Percentiles rank a stretch among this genome's conserved stretches.
phyloP scores from a whole-genome alignment of 2,888 invertebrate genomes.

The Unio pictorum region DNA sequence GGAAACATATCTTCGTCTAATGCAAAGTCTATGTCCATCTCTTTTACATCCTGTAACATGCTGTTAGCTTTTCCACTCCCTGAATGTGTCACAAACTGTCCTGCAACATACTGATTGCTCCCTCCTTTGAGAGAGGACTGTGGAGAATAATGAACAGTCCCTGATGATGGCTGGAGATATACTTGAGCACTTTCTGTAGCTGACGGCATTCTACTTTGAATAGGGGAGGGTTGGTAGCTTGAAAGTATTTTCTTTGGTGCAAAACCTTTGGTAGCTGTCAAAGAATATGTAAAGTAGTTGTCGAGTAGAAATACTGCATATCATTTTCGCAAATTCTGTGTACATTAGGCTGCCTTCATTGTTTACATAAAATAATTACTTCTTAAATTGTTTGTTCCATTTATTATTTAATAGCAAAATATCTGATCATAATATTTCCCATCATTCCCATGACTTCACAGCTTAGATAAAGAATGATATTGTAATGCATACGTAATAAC shows the following conservation, averaged over 20 bases:
- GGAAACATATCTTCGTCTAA: constrained; percentile 50
- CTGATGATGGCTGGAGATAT: too few relatives aligned
- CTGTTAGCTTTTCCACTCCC: constrained; percentile 16
- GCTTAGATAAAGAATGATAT: too few relatives aligned
- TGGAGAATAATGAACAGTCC: background rate
- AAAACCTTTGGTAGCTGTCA: constrained; percentile 67
- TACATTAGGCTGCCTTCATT: too few relatives aligned
- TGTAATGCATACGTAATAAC: too few relatives aligned
- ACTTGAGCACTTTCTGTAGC: constrained; percentile 5
- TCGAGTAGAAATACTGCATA: background rate
- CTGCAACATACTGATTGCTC: background rate
- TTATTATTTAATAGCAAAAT: too few relatives aligned
- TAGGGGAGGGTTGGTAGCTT: constrained; percentile 16
- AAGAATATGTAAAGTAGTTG: background rate
- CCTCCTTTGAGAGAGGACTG: constrained; percentile 12
- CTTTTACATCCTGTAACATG: constrained; percentile 3
- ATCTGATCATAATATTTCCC: too few relatives aligned
- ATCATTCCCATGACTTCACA: too few relatives aligned
- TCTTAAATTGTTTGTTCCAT: background rate
- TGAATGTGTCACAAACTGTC: constrained; percentile 15
- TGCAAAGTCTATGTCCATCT: constrained; percentile 36
- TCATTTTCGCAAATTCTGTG: too few relatives aligned
- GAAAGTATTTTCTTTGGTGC: constrained; percentile 55
- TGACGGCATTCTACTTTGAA: constrained; percentile 1
- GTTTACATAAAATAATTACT: background rate